Evolutionary conservation across 2,113 vertebrate genomes (phyloP).

Genomic region (Ginglymostoma cirratum): DNA sequence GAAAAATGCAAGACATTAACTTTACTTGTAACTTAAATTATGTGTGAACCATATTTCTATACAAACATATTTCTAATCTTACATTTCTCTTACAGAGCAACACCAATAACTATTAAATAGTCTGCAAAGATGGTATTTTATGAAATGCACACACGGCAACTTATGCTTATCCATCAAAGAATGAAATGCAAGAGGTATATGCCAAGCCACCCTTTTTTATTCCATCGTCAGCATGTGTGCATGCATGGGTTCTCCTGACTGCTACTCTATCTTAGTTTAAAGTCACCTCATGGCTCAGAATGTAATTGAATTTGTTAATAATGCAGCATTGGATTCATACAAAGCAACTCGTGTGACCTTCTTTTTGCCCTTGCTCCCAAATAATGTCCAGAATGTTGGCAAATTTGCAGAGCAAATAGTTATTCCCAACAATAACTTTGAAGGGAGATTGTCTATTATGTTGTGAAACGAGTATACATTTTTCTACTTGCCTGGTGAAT

Average conservation of each 20-base stretch:
- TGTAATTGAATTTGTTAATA: constrained; percentile 36
- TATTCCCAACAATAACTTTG: neutral
- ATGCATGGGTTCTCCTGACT: constrained; percentile 27
- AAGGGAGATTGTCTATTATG: neutral
- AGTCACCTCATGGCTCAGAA: constrained; percentile 33
- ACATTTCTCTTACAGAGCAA: neutral
- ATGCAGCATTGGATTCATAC: constrained; percentile 15
- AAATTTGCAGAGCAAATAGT: neutral
- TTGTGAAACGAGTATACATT: neutral
- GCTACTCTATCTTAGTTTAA: constrained; percentile 28
- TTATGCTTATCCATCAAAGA: neutral
- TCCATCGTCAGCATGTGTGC: constrained; percentile 7
- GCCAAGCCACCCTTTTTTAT: neutral
- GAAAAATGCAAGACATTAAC: neutral
- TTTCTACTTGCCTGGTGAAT: neutral
- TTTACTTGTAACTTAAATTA: neutral
- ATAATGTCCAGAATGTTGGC: neutral
- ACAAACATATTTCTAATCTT: neutral
- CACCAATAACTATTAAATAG: neutral
- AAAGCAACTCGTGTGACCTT: constrained; percentile 3
- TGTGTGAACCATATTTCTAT: neutral
- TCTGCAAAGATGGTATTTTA: neutral
- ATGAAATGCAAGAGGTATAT: constrained; percentile 6
- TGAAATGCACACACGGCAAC: neutral
- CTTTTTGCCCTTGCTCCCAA: constrained; percentile 16